Evolutionary conservation across 2,797 vertebrate genomes (phyloP).

Genomic region (Melanotaenia boesemani): DNA sequence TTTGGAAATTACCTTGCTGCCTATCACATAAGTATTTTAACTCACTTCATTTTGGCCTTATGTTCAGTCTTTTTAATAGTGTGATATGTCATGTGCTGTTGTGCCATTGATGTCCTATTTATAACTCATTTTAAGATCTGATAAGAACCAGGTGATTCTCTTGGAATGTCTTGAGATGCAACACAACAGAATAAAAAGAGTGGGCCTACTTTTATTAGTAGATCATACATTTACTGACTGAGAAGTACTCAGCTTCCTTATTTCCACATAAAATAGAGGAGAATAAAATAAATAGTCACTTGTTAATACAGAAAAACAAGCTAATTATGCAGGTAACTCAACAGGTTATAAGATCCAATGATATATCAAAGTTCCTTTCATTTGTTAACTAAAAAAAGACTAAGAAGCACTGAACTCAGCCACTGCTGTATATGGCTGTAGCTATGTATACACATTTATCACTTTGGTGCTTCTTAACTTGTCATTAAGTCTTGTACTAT

Average conservation of each 20-base stretch:
- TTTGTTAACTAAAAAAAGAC: background rate
- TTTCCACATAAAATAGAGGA: conserved; percentile 1
- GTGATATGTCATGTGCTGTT: background rate
- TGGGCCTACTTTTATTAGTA: background rate
- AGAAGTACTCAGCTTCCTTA: background rate
- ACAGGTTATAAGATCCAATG: conserved; percentile 16
- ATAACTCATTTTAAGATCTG: background rate
- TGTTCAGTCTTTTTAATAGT: background rate
- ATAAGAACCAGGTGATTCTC: background rate
- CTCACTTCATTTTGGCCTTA: background rate
- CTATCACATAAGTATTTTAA: background rate
- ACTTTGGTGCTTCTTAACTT: background rate
- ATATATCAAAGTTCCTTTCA: conserved; percentile 12
- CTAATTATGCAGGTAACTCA: conserved; percentile 10
- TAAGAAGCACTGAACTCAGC: background rate
- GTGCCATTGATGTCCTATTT: background rate
- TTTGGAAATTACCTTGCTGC: background rate
- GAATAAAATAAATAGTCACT: background rate
- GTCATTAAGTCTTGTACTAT: background rate
- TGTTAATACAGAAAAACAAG: background rate
- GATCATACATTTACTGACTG: background rate
- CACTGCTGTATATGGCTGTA: conserved; percentile 1
- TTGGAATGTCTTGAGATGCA: background rate
- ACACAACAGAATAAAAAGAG: background rate
- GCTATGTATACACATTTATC: background rate